A percentile compares a stretch with the other conserved stretches of the same genome.
phyloP scores from a whole-genome alignment of 2,888 invertebrate genomes.

The Noctua janthina region DNA sequence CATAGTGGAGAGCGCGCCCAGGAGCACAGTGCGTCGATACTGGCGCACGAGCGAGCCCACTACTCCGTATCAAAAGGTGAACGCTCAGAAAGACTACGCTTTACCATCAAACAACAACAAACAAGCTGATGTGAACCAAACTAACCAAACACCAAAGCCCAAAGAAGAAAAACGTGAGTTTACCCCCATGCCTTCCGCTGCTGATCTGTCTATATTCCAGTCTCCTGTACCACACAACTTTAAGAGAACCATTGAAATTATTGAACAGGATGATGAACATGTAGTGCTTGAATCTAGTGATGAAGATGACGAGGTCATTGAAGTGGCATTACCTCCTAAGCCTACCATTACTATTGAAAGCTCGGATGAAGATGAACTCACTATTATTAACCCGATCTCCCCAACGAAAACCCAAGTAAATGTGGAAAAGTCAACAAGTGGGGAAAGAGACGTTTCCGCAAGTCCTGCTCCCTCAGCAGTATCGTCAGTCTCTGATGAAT shows the following conservation, averaged over 20 bases:
- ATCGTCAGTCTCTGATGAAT: constrained; percentile 88
- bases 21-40: constrained; percentile 82
- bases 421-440: constrained; percentile 65
- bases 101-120: constrained; percentile 60
- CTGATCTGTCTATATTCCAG: constrained; percentile 81
- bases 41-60: constrained; percentile 81
- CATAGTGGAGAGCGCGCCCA: constrained; percentile 75
- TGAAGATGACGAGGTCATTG: constrained; percentile 88
- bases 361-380: constrained; percentile 86
- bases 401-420: constrained; percentile 63
- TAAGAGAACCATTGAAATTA: constrained; percentile 80
- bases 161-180: constrained; percentile 77
- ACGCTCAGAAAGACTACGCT: constrained; percentile 70
- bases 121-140: constrained; percentile 53
- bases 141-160: constrained; percentile 71
- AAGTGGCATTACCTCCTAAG: constrained; percentile 85
- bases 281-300: constrained; percentile 84
- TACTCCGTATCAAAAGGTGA: constrained; percentile 77
- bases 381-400: constrained; percentile 69
- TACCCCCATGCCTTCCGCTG: constrained; percentile 63
- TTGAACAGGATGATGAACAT: constrained; percentile 77
- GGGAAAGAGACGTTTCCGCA: constrained; percentile 78
- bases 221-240: constrained; percentile 77
- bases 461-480: constrained; percentile 88
- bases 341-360: constrained; percentile 88